Evolutionary conservation across 2,888 invertebrate genomes (phyloP), one percentile per base, ranked within the genome.

Genomic region (Mallateleia sp.): DNA sequence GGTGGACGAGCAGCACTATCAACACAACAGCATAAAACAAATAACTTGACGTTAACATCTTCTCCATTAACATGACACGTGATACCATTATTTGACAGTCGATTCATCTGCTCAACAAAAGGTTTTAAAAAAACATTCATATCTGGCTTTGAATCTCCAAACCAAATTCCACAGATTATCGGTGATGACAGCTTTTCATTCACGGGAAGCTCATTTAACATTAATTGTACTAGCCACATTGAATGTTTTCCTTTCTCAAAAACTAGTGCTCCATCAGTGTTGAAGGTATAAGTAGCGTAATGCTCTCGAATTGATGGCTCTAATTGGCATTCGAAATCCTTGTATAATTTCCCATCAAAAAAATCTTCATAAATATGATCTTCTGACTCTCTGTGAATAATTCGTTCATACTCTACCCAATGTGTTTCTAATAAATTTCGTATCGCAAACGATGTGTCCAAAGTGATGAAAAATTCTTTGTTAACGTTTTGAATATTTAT

Each of bases 81-180:
- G n/a, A n/a, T n/a, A n/a, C n/a, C n/a, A n/a, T n/a, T n/a, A n/a
- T n/a, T n/a, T n/a, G n/a, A n/a, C n/a, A n/a, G n/a, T n/a, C n/a
- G n/a, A n/a, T n/a, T n/a, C n/a, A n/a, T n/a, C n/a, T n/a, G n/a
- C n/a, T n/a, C n/a, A n/a, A n/a, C n/a, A n/a, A n/a, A n/a, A n/a
- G n/a, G n/a, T n/a, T n/a, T n/a, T n/a, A n/a, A n/a, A n/a, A n/a
- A n/a, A n/a, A n/a, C n/a, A n/a, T n/a, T 64, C 78, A 69, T 69
- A 14, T 69, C 42, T 22, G 69, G 69, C 18, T 69, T 54, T 15
- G 22, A n/a, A 8, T 34, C 71, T 18, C 88, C 86, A 42, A 62
- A 88, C 86, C 88, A 89, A 24, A 89, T 66, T 24, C 79, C 83
- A 20, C 56, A 56, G 18, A 87, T 50, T 38, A 88, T 72, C 28